Evolutionary conservation across 2,797 vertebrate genomes (phyloP).

Genomic region (Microctenopoma stevenorrisi): DNA sequence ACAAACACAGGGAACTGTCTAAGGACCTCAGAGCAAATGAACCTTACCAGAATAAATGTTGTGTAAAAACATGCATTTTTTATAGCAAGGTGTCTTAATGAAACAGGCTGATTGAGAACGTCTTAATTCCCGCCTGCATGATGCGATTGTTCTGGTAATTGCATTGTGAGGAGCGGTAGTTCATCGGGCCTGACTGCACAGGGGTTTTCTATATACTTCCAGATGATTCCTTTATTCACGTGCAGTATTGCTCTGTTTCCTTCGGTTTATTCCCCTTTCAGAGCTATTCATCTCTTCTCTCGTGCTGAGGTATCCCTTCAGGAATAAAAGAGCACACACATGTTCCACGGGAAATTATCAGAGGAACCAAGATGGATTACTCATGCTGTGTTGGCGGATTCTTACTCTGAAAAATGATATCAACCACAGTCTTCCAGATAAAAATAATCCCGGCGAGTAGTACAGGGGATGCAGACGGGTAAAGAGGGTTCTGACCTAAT

Average conservation of each 20-base stretch:
- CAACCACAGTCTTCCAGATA: conserved; percentile 80
- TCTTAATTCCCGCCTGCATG: conserved; percentile 64
- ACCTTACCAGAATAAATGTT: conserved; percentile 47
- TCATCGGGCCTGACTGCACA: conserved; percentile 70
- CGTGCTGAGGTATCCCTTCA: conserved; percentile 79
- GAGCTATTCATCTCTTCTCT: conserved; percentile 84
- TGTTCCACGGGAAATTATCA: conserved; percentile 82
- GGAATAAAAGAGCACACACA: conserved; percentile 84
- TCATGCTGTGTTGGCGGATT: conserved; percentile 82
- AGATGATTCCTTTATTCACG: conserved; percentile 85
- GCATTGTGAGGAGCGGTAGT: conserved; percentile 61
- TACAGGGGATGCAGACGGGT: conserved; percentile 64
- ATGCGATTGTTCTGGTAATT: conserved; percentile 76
- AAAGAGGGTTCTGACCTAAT: conserved; percentile 78
- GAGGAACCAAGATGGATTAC: conserved; percentile 87
- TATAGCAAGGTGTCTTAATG: conserved; percentile 67
- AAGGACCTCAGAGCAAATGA: conserved; percentile 38
- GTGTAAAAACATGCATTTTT: conserved; percentile 47
- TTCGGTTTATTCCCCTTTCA: conserved; percentile 75
- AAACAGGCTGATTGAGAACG: conserved; percentile 67
- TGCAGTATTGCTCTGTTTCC: conserved; percentile 77
- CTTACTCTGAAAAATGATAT: conserved; percentile 87
- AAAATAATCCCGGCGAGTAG: conserved; percentile 80
- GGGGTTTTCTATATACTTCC: conserved; percentile 77
- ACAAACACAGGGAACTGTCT: conserved; percentile 19